Percentiles rank a stretch among this genome's conserved stretches.
Conservation (phyloP, 2,113 vertebrate species). For the Crotalus helleri region DNA sequence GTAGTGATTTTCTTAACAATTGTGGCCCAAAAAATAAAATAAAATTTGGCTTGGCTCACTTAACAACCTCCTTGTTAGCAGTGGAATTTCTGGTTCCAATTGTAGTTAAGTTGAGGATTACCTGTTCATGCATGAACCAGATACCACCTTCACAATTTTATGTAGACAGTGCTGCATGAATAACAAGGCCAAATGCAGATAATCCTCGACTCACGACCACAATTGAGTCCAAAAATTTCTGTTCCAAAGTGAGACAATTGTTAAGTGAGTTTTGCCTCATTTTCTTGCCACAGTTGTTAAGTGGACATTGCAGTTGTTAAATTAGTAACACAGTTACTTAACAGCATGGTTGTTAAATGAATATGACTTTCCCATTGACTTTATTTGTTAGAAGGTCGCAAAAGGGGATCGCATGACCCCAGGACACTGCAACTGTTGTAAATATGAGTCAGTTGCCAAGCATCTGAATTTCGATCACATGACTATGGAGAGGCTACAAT, state of each 20-base stretch:
- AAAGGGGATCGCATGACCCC: neutral
- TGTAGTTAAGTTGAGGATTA: no score
- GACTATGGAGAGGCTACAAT: neutral
- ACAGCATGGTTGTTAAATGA: neutral
- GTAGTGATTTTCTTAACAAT: neutral
- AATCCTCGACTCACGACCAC: neutral
- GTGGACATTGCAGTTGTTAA: neutral
- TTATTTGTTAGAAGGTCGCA: neutral
- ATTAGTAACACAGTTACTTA: neutral
- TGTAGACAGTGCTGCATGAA: neutral
- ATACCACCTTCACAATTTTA: neutral
- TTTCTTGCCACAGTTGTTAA: neutral
- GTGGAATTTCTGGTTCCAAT: neutral
- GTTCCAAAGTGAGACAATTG: neutral
- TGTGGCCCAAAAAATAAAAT: neutral
- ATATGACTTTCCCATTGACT: neutral
- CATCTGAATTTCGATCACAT: neutral
- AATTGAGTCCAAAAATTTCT: neutral
- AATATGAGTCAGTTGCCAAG: neutral
- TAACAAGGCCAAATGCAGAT: neutral
- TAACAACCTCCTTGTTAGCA: neutral
- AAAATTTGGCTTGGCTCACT: neutral
- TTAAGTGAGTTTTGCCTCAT: neutral
- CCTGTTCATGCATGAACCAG: neutral
- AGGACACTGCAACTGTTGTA: neutral